phyloP scores from a whole-genome alignment of 2,113 vertebrate species.

The Pollimyrus isidori region DNA sequence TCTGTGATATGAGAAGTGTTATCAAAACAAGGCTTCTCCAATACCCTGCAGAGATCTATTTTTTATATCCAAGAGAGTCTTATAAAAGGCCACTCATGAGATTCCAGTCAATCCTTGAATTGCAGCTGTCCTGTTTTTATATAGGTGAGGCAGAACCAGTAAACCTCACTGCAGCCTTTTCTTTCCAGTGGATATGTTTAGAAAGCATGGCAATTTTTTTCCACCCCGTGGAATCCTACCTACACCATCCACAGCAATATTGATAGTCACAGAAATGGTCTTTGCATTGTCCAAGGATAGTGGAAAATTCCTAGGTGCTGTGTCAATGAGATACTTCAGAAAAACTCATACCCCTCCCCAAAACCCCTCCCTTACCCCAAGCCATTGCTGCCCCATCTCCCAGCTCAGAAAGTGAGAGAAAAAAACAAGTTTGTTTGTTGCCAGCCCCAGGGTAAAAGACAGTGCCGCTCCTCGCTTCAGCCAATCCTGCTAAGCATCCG shows the following conservation, averaged over 20 bases:
- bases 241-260: neutral
- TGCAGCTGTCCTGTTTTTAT: neutral
- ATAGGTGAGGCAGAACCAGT: neutral
- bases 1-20: neutral
- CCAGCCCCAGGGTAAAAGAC: neutral
- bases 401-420: neutral
- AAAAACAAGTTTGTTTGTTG: slow-evolving; percentile 7
- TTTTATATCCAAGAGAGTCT: neutral
- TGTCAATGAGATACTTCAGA: neutral
- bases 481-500: slow-evolving; percentile 1
- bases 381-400: neutral
- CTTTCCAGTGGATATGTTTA: neutral
- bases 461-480: neutral
- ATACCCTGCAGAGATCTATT: neutral
- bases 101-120: neutral
- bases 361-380: neutral
- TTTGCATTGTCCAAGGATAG: neutral
- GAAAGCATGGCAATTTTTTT: neutral
- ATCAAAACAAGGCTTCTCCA: neutral
- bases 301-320: neutral
- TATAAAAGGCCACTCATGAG: neutral
- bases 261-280: neutral
- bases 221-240: neutral
- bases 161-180: neutral
- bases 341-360: neutral